Evolutionary conservation across 2,797 vertebrate genomes (phyloP), one percentile per base, ranked within the genome.

Genomic region (Chaenodraco wilsoni): DNA sequence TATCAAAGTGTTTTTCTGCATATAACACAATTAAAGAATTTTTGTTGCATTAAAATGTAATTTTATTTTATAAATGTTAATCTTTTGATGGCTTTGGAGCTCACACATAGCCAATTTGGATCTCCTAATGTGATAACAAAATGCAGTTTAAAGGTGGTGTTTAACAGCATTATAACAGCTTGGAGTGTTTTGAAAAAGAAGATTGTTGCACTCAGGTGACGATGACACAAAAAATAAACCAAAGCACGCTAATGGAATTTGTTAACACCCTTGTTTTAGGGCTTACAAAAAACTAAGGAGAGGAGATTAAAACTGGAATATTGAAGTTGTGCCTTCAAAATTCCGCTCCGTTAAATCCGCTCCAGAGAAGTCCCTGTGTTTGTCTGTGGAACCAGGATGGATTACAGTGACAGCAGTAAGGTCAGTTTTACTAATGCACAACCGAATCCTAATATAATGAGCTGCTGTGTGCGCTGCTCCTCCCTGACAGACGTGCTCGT

Each of bases 401-500:
- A 65, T 44, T 14, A 61, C 17, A 58, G 54, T 41, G 54, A 61
- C 46, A 33, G 54, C 10, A 69, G 31, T 43, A 23, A 45, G 60
- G 37, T 69, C 61, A 72, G 52, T 17, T 43, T 27, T 27, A 21
- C 40, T 44, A 44, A 59, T 27, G 27, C 27, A 19, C 21, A 71
- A n/a, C 8, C 41, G 45, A 55, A 63, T 14, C 33, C 51, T 52
- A 16, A 58, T 43, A 79, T 56, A 87, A 78, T 49, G 46, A 14
- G 21, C 55, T 1, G 14, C 72, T 61, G 41, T 65, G n/a, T 69
- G 69, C 33, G 51, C 69, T 54, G 56, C 31, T 65, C 75, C 52
- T 82, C 63, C 64, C 76, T 37, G 58, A 80, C 33, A 27, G 77
- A 69, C 5, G 0, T 15, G n/a, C 72, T 21, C 11, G 48, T 78